Conservation (phyloP, 2,113 vertebrate species). For the Lasiurus cinereus region DNA sequence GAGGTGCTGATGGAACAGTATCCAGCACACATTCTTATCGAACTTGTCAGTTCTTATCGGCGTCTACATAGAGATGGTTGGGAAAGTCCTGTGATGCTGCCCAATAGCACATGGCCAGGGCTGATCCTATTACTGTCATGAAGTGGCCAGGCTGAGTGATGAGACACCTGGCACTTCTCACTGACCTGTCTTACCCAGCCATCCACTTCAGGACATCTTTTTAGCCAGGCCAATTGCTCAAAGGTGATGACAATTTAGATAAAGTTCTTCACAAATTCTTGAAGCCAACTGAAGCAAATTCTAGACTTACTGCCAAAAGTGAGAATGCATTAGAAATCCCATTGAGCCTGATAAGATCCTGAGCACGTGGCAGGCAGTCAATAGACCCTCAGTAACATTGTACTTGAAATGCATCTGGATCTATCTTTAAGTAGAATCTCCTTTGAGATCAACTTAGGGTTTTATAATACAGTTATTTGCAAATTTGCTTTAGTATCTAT, state of each 20-base stretch:
- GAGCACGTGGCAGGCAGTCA: not conserved
- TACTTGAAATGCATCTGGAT: not conserved
- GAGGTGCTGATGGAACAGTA: not conserved
- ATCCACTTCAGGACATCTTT: not conserved
- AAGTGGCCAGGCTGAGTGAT: not conserved
- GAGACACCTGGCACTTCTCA: not conserved
- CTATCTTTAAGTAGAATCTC: not conserved
- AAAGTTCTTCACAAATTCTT: constrained; percentile 57
- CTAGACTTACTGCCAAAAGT: not conserved
- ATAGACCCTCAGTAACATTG: fast-evolving
- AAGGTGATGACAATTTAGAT: constrained; percentile 56
- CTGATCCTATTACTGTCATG: not conserved
- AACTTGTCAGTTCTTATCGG: not conserved
- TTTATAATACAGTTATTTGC: constrained; percentile 8
- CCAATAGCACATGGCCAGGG: not conserved
- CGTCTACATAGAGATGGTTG: not conserved
- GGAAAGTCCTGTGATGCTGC: not conserved
- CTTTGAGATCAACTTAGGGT: not conserved
- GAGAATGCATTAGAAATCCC: not conserved
- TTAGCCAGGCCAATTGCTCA: not conserved
- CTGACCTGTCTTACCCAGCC: not conserved
- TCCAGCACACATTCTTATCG: not conserved
- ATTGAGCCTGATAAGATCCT: not conserved
- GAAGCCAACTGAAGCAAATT: not conserved
- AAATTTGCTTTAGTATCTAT: not conserved